Percentiles rank a stretch among this genome's conserved stretches.
Evolutionary conservation across 2,797 vertebrate genomes (phyloP).

Genomic region (Aselliscus stoliczkanus): DNA sequence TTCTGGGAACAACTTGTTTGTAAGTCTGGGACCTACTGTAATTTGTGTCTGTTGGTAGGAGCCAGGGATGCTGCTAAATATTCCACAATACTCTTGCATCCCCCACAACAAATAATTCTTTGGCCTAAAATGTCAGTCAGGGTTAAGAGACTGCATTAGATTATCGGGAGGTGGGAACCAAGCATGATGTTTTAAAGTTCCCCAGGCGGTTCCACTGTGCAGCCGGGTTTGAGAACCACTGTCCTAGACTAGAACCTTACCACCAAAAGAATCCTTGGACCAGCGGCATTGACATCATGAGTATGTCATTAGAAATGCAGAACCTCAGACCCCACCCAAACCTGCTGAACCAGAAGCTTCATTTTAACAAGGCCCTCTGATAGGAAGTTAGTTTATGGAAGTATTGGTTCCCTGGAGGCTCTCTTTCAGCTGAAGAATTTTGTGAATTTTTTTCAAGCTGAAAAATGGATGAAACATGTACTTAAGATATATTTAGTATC

Average conservation of each 20-base stretch:
- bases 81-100: not conserved
- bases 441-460: constrained; percentile 10
- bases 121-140: not conserved
- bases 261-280: not conserved
- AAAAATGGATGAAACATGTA: not conserved
- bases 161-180: not conserved
- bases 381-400: not conserved
- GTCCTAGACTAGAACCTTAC: not conserved
- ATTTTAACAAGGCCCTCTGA: not conserved
- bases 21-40: too few species aligned
- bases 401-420: not conserved
- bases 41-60: not conserved
- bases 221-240: not conserved
- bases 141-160: not conserved
- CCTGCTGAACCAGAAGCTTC: not conserved
- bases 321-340: not conserved
- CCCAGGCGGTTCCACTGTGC: not conserved
- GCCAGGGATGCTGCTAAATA: not conserved
- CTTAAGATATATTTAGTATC: not conserved
- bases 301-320: not conserved
- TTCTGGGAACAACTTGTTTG: too few species aligned
- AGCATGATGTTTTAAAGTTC: not conserved
- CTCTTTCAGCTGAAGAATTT: not conserved
- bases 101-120: not conserved
- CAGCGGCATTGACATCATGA: not conserved